Evolutionary conservation across 2,113 vertebrate genomes (phyloP), one percentile per base, ranked within the genome.

Genomic region (Bambusicola thoracicus): DNA sequence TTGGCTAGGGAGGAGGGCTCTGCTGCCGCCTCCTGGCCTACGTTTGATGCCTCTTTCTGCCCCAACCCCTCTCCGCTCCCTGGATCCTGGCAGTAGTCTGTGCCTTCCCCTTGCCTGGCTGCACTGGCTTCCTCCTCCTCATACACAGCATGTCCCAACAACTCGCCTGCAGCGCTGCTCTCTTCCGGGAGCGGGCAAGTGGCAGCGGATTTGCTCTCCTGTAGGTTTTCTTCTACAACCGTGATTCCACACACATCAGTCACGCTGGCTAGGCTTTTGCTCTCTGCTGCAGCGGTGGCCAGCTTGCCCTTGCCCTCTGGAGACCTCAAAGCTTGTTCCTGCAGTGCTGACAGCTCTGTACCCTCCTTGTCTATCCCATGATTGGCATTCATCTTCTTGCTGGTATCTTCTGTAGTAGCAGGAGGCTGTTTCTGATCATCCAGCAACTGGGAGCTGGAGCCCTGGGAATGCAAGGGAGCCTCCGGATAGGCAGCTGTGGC

Each of bases 371-470:
- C 82, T 80, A 75, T 66, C 30, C 85, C 95, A 38, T 0, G 3
- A 72, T 79, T 76, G 48, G 91, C 87, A 46, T 83, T 72, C 27
- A 53, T 30, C n/a, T 49, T 86, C 78, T 82, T 69, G 69, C 65
- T 48, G 59, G 22, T 38, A 69, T 73, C 82, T 77, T 41, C 87
- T 85, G 70, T 11, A 61, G 92, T 21, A 62, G 85, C 44, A 59
- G 69, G 77, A 89, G 82, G 46, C 32, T 89, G 74, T 38, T 92
- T 80, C 11, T 32, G 81, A 88, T 95, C 94, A 87, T 85, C 95
- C 76, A 90, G 92, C 92, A 92, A 51, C 20, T 95, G 95, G 76
- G 94, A 96, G 94, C 96, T 96, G 92, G 94, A 96, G 85, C 91
- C 94, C 90, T 89, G 95, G 77, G 93, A 94, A 92, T 73, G 85